Base-by-base conservation (phyloP, 2,888 invertebrate genomes). In the Melanophora roralis region DNA sequence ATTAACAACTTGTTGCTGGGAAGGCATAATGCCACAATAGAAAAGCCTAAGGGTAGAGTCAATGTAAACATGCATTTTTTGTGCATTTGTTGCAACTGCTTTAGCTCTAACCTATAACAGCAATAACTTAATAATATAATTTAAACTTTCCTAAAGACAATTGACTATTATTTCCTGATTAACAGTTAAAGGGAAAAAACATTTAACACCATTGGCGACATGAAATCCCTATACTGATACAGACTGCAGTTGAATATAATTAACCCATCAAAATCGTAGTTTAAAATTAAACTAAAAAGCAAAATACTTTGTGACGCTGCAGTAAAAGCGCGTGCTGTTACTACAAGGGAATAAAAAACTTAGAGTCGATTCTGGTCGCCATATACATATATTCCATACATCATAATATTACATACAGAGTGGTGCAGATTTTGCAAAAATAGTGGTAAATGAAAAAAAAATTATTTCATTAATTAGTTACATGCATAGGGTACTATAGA, bases 91-190 rank as follows among this genome's bases (percentile, higher is more conserved):
- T 40, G 43, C 64, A 64, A 23, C 38, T 11, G 40, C 53, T 43
- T 8, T 21, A 16, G 38, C 21, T 27, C 27, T 27, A 27, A 27
- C 27, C 6, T 5, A 27, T 6, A 55, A 27, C 21, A 62, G 47
- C 43, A 34, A 27, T 34, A 27, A 34, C 57, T 65, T 57, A 77
- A 69, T 77, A 53, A 71, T 49, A 40, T 71, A 76, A 69, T 76
- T 64, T 55, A 69, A 59, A 57, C 16, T 47, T 1, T 64, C 64
- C 36, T 77, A 43, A 77, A 77, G 64, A 77, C 69, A 77, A 77
- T 71, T 57, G 64, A 82, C 71, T 79, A 53, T 59, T 75, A 85
- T 87, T 88, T 88, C 87, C 88, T 88, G 88, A 87, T 88, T 88
- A 88, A 87, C 87, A 87, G 88, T 87, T 87, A 88, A 84, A 85